These are phyloP conservation scores for Melanotaenia maccullochi DNA, from an alignment of 2,797 vertebrate species.

Conservation along the genomic window DNA sequence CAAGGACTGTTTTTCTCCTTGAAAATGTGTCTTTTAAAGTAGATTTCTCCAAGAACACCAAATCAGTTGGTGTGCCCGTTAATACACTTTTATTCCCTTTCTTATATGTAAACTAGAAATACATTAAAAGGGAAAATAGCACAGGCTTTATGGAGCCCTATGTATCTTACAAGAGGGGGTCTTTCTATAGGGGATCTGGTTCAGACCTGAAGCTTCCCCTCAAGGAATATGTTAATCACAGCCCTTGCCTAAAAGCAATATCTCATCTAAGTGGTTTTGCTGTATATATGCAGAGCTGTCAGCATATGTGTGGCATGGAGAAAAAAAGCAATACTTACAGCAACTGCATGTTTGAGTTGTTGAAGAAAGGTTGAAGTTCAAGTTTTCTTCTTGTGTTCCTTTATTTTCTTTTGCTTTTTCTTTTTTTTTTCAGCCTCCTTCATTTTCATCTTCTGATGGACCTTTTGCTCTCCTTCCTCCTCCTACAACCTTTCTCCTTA, in stretches of 20 bases:
- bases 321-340: neutral
- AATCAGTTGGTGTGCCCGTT: neutral
- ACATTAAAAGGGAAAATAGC: conserved; percentile 17
- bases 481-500: conserved; percentile 22
- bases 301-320: conserved; percentile 14
- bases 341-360: conserved; percentile 29
- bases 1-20: conserved; percentile 4
- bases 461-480: conserved; percentile 28
- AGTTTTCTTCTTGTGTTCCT: conserved; percentile 33
- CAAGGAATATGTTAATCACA: conserved; percentile 34
- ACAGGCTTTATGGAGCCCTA: conserved; percentile 28
- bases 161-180: conserved; percentile 3
- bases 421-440: no score
- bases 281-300: conserved; percentile 24
- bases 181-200: conserved; percentile 13
- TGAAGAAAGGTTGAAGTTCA: conserved; percentile 20
- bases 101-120: neutral
- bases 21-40: conserved; percentile 19
- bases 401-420: no score
- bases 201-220: conserved; percentile 2
- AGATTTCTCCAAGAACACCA: neutral
- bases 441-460: conserved; percentile 58
- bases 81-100: neutral
- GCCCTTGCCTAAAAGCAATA: conserved; percentile 18
- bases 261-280: conserved; percentile 21